These are phyloP conservation scores for Acanthosepion esculentum DNA, from an alignment of 2,888 invertebrate species.

Conservation along the genomic window DNA sequence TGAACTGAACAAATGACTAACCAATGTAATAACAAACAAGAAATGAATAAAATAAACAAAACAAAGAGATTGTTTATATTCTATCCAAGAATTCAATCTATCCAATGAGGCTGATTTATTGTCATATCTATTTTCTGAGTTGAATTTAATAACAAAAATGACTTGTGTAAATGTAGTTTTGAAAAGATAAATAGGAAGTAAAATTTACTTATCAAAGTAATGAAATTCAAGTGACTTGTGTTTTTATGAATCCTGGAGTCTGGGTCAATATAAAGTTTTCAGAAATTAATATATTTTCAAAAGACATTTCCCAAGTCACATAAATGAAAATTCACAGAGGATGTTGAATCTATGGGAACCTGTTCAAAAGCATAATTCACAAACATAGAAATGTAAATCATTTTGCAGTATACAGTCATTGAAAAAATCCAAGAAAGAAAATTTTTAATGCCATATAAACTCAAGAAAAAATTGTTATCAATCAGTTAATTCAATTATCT, in stretches of 20 bases:
- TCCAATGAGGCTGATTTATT: neutral
- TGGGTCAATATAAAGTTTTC: slow-evolving; percentile 13
- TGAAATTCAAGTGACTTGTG: neutral
- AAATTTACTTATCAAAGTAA: slow-evolving; percentile 20
- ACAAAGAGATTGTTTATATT: neutral
- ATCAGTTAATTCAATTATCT: slow-evolving; percentile 33
- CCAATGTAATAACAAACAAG: neutral
- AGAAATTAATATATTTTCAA: slow-evolving; percentile 6
- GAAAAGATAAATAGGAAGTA: slow-evolving; percentile 33
- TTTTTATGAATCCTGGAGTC: slow-evolving; percentile 10
- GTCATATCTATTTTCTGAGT: neutral
- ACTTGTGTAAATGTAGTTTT: neutral
- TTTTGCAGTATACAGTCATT: neutral
- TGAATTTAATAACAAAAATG: neutral
- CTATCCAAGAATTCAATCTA: neutral
- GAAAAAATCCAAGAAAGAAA: neutral
- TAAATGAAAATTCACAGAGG: slow-evolving; percentile 33
- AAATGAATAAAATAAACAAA: no score
- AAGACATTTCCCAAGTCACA: neutral
- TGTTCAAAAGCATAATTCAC: neutral
- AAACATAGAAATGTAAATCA: slow-evolving; percentile 11
- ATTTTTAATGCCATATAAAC: neutral
- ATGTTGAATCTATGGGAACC: neutral
- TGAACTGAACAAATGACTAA: neutral
- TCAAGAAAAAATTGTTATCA: neutral